Percentiles rank a stretch among this genome's conserved stretches.
phyloP scores from a whole-genome alignment of 2,797 vertebrate genomes.

The Sebastes alutus region DNA sequence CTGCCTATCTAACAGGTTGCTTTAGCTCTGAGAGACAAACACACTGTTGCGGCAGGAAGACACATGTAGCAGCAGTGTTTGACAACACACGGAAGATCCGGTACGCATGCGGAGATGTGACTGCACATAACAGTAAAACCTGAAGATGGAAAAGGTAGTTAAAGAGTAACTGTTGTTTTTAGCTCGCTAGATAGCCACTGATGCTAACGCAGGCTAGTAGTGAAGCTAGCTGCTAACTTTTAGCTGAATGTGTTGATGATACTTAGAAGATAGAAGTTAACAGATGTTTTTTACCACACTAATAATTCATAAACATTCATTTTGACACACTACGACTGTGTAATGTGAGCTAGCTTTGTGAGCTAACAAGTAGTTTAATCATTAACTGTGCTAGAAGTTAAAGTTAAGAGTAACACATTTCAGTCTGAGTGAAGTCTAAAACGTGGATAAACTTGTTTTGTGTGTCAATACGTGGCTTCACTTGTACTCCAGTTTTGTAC shows the following conservation, averaged over 20 bases:
- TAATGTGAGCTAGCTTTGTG: neutral
- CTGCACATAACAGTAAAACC: neutral
- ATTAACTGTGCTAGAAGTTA: neutral
- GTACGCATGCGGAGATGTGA: constrained; percentile 33
- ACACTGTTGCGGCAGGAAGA: neutral
- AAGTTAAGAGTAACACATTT: neutral
- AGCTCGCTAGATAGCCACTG: neutral
- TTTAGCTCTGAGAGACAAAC: neutral
- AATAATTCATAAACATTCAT: neutral
- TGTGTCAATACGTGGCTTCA: neutral
- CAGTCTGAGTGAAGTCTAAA: neutral
- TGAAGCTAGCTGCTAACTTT: constrained; percentile 28
- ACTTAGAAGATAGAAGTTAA: too few species aligned
- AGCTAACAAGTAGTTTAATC: neutral
- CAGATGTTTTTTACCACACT: neutral
- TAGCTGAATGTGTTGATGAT: neutral
- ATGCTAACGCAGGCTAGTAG: neutral
- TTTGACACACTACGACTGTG: neutral
- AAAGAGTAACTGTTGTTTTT: neutral
- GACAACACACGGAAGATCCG: neutral
- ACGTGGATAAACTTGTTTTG: neutral
- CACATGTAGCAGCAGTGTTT: neutral
- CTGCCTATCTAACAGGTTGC: constrained; percentile 31
- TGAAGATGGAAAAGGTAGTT: constrained; percentile 70
- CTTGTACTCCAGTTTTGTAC: neutral